Evolutionary conservation across 1,140 invertebrate species (phyloP), one percentile per base, ranked within the genome.

Genomic region (Drosophila tani): DNA sequence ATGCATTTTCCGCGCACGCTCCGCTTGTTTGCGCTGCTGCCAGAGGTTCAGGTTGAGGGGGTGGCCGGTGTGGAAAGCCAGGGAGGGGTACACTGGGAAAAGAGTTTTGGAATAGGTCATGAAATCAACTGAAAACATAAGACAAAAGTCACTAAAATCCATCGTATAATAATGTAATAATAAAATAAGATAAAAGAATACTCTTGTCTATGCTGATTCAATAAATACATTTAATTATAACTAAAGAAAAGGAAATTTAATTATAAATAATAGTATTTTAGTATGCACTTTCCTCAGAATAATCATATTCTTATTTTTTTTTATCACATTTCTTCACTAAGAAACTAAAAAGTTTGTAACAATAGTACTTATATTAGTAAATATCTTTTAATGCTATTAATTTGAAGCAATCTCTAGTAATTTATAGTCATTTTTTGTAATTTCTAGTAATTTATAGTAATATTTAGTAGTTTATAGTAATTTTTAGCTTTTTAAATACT

Each of bases 1-100:
- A 87, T 87, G 83, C 83, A 87, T 87, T 87, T 84, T 47, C 59
- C 78, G 75, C 70, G 62, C 80, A 70, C 82, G 81, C 57, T 75
- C 56, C 50, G 67, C 29, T 32, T 56, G 62, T 58, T 76, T 51
- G 75, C 43, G 47, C 40, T 35, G 70, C 32, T 21, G 51, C 17
- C 21, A 9, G 51, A 55, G 14, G 32, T 32, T 32, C 9, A 11
- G 32, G 32, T 35, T 35, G 32, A 46, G 62, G 38, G 24, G 50
- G 46, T 32, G 59, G 21, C 3, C 19, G 53, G 32, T 35, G 32
- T 35, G 11, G 15, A 43, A 49, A 27, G 15, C 14, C 27, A 9
- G 8, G 24, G 24, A 12, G 49, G 49, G 9, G 49, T 50, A n/a
- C 43, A 49, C 65, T 49, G 35, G 14, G 9, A 43, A 35, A 51